These are phyloP conservation scores for Craniophora ligustri DNA, from an alignment of 2,888 invertebrate genomes.

Conservation along the genomic window DNA sequence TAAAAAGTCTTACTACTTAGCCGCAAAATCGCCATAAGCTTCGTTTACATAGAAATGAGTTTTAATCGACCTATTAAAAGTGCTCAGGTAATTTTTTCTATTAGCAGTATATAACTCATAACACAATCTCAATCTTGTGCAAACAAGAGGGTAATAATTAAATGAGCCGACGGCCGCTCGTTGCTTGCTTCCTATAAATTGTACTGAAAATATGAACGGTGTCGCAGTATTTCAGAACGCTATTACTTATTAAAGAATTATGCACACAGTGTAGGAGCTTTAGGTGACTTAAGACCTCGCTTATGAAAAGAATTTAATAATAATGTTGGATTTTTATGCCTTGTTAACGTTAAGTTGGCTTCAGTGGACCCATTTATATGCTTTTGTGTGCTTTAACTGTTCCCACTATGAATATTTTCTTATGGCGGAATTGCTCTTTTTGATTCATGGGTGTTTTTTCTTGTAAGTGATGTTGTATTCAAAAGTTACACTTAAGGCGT, in stretches of 20 bases:
- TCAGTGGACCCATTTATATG: conserved; percentile 47
- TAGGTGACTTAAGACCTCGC: conserved; percentile 62
- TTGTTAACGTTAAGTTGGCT: conserved; percentile 49
- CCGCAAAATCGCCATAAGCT: neutral
- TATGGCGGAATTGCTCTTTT: conserved; percentile 2
- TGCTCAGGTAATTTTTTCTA: conserved; percentile 60
- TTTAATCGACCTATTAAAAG: conserved; percentile 31
- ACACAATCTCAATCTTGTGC: conserved; percentile 75
- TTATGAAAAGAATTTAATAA: conserved; percentile 69
- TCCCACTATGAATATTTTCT: conserved; percentile 24
- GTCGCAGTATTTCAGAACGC: conserved; percentile 76
- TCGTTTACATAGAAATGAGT: neutral
- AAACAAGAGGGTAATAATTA: conserved; percentile 82
- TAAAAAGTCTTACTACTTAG: neutral
- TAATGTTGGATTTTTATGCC: conserved; percentile 65
- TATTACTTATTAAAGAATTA: conserved; percentile 78
- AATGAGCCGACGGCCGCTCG: conserved; percentile 63
- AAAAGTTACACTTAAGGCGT: no score
- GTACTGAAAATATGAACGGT: conserved; percentile 69
- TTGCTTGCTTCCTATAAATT: conserved; percentile 75
- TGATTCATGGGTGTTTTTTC: no score
- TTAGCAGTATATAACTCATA: conserved; percentile 68
- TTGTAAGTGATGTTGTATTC: no score
- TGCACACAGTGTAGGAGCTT: conserved; percentile 69
- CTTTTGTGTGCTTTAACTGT: conserved; percentile 22